Base-by-base conservation (phyloP, 2,888 invertebrate species). In the Ceramica pisi region DNA sequence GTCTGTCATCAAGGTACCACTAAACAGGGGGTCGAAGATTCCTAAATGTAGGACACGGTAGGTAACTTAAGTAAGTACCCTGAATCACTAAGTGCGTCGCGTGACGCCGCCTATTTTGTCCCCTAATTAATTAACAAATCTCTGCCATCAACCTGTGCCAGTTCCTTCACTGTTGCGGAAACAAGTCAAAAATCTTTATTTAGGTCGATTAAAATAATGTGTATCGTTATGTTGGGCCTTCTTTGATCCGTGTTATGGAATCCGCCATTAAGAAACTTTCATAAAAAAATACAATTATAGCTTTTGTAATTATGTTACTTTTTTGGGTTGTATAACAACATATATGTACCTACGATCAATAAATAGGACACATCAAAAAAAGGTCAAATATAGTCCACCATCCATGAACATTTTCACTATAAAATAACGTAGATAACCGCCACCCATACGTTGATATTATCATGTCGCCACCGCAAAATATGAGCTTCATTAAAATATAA, bases 101-200 rank as follows among this genome's bases (percentile, higher is more conserved):
- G 95, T 95, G 94, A 91, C 92, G 83, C 64, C 71, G 78, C 87
- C 93, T 90, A 93, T 92, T 91, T 79, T 88, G 87, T 90, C 89
- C 88, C 85, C 89, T 93, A 93, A 94, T 94, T 94, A 94, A 94
- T 94, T 92, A 92, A 90, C 89, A 89, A 93, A 94, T 91, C 91
- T 90, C 90, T 85, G 88, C 86, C 90, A 93, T 94, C 94, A 93
- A 88, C 90, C 90, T 90, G 93, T 83, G 89, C 92, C 87, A 93
- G 87, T 92, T 93, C 86, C 89, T 86, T 87, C 80, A 82, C 85
- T 87, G 88, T 86, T 79, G 81, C 77, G 83, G 81, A 83, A 69
- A 68, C 81, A 70, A 76, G 83, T 86, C 81, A 79, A 83, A 84
- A 80, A 71, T 78, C 75, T 76, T 61, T 76, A 82, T 86, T 78